These are phyloP conservation scores for Drosophila elegans DNA, from an alignment of 1,140 invertebrate species.

Conservation along the genomic window DNA sequence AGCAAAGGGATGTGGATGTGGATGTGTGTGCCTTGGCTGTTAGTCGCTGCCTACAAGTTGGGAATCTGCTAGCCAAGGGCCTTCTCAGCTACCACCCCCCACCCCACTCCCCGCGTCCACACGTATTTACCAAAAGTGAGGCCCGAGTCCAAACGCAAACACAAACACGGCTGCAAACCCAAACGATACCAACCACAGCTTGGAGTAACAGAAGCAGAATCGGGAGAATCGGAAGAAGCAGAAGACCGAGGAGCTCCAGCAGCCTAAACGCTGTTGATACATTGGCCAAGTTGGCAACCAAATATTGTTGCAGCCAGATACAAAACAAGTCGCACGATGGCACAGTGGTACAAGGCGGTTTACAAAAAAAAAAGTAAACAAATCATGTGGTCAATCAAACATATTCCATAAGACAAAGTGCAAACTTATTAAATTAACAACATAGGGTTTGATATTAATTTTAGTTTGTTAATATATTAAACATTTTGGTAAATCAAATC, in stretches of 20 bases:
- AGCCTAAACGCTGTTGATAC: constrained; percentile 77
- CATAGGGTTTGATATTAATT: too few relatives aligned
- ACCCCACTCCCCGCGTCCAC: neutral
- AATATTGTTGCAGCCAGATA: constrained; percentile 76
- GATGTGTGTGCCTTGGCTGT: constrained; percentile 25
- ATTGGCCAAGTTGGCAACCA: constrained; percentile 78
- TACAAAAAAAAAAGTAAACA: neutral
- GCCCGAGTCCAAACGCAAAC: constrained; percentile 41
- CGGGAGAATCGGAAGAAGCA: constrained; percentile 22
- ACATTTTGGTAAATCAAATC: too few relatives aligned
- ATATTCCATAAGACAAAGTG: too few relatives aligned
- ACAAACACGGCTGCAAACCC: constrained; percentile 56
- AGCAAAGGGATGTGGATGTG: constrained; percentile 49
- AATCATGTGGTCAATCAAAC: too few relatives aligned
- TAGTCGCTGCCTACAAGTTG: constrained; percentile 39
- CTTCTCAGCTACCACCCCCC: neutral
- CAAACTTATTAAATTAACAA: too few relatives aligned
- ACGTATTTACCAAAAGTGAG: constrained; percentile 11
- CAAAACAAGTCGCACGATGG: constrained; percentile 43
- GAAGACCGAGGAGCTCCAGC: constrained; percentile 34
- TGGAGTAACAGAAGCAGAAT: constrained; percentile 32
- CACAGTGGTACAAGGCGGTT: neutral
- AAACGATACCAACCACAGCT: constrained; percentile 41
- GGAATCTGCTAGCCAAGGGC: constrained; percentile 51
- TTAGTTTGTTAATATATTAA: too few relatives aligned